These are phyloP conservation scores for Drosophila eohydei DNA, from an alignment of 2,888 invertebrate genomes.

Conservation along the genomic window DNA sequence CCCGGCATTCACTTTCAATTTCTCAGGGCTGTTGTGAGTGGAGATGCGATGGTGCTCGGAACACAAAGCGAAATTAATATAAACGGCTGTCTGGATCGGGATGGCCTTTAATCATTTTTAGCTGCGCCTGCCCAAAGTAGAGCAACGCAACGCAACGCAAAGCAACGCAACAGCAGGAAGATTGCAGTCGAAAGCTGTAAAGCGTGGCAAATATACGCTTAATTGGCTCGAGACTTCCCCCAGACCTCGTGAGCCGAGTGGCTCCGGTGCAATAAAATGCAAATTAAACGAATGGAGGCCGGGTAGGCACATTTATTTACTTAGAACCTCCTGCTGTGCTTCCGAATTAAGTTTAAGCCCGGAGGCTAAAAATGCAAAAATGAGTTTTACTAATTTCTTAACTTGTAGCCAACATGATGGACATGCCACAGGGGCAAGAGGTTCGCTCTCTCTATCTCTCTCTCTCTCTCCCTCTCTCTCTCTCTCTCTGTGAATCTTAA, in stretches of 20 bases:
- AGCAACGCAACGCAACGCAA: conserved; percentile 44
- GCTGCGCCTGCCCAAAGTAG: conserved; percentile 66
- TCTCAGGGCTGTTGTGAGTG: conserved; percentile 48
- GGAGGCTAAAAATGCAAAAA: conserved; percentile 87
- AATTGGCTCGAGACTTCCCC: conserved; percentile 63
- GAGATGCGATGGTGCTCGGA: conserved; percentile 13
- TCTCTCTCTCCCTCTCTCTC: neutral
- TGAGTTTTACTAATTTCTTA: conserved; percentile 85
- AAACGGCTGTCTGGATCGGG: conserved; percentile 64
- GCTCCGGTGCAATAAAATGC: conserved; percentile 81
- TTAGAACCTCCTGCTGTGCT: conserved; percentile 89
- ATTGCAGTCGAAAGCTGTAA: conserved; percentile 64
- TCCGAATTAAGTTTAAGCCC: conserved; percentile 91
- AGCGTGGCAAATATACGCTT: conserved; percentile 81
- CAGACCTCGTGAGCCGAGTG: conserved; percentile 9
- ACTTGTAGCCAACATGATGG: conserved; percentile 75
- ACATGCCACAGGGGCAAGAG: conserved; percentile 46
- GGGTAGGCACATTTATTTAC: conserved; percentile 84
- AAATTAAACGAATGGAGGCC: conserved; percentile 81
- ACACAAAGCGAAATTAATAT: conserved; percentile 71
- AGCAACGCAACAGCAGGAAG: conserved; percentile 32
- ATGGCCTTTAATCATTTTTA: conserved; percentile 76
- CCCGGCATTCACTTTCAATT: conserved; percentile 75
- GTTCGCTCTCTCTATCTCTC: neutral
- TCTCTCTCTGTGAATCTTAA: conserved; percentile 63